Evolutionary conservation across 23 tunicate species (phyloP), one percentile per base, ranked within the genome.

Genomic region (Clavelina lepadiformis): DNA sequence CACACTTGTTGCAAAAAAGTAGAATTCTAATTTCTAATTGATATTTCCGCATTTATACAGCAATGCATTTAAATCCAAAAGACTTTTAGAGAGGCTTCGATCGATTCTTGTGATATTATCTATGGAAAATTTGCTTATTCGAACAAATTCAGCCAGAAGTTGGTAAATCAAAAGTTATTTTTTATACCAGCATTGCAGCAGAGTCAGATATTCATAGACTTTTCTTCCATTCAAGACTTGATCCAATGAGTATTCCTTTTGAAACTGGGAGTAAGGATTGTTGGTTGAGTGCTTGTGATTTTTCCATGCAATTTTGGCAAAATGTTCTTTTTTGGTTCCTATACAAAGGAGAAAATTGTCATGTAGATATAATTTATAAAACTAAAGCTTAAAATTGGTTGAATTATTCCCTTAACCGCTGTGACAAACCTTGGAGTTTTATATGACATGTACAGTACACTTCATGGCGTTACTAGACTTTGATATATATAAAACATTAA

Each of bases 261-360:
- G 99, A 49, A 93, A 93, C 49, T 93, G 99, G 1, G 99, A 93
- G 73, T 93, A 93, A 23, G 99, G 99, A 38, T 93, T 93, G 69
- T 85, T 93, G 33, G 93, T 87, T 11, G 99, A 81, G 74, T 93
- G 99, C 34, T 80, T 75, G 63, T 81, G 94, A 56, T 93, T 93
- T 68, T 93, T 93, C 83, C 86, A 88, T 1, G 99, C 99, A 67
- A 93, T 79, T 51, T 93, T 85, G 27, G 99, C 88, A 68, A 93
- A 93, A 56, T 93, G 99, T 31, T 61, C 79, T 28, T 82, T 94
- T 49, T 85, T 85, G 20, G 99, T 79, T 13, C 99, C 96, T 88
- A 25, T 18, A 13, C 31, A 68, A 57, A 56, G 57, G 36, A 33
- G 22, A 28, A 19, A 18, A 31, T 47, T 56, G 22, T n/a, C n/a